Evolutionary conservation across 2,888 invertebrate genomes (phyloP).

Genomic region (Mythimna impura): DNA sequence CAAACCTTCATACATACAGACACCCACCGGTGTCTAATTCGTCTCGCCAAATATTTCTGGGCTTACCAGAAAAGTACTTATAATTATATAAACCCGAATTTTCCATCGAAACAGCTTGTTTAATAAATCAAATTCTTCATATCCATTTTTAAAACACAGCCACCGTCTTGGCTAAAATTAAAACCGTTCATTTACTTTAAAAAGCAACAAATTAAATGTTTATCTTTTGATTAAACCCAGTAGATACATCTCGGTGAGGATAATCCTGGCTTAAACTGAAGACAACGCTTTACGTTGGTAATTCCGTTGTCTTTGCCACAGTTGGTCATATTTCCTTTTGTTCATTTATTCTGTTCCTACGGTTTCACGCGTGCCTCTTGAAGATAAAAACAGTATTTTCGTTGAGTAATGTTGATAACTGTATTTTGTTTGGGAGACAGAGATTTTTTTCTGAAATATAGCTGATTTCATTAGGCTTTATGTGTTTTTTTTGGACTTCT

Average conservation of each 20-base stretch:
- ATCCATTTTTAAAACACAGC: not conserved
- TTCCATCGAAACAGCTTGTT: not conserved
- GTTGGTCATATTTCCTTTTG: conserved; percentile 19
- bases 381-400: conserved; percentile 34
- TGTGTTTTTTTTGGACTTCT: not conserved
- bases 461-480: not conserved
- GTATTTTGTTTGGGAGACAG: conserved; percentile 19
- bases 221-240: conserved; percentile 46
- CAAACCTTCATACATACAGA: too few species aligned
- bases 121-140: not conserved
- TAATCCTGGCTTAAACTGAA: conserved; percentile 37
- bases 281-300: conserved; percentile 33
- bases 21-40: too few species aligned
- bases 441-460: not conserved
- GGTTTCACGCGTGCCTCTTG: conserved; percentile 32
- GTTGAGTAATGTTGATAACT: conserved; percentile 19
- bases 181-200: conserved; percentile 17
- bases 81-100: not conserved
- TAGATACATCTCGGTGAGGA: conserved; percentile 5
- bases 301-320: conserved; percentile 20
- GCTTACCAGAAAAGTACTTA: too few species aligned
- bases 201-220: conserved; percentile 14
- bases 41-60: too few species aligned
- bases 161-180: not conserved
- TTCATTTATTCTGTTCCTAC: conserved; percentile 23